Conservation (phyloP, 2,888 invertebrate species). For the Eristalinus sepulchralis region DNA sequence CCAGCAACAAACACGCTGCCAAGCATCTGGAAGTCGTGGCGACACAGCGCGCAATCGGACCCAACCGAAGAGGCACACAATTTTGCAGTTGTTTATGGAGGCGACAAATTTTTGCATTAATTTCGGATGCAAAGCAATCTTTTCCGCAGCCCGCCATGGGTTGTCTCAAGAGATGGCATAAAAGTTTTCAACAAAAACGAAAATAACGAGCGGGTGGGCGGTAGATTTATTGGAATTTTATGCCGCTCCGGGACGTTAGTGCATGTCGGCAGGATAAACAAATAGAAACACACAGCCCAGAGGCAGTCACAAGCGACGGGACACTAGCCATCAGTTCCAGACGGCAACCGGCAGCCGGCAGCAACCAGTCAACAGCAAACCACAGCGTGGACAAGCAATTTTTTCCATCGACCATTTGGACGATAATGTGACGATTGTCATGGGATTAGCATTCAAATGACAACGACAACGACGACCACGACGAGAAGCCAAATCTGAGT, state of each 20-base stretch:
- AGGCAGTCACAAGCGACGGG: neutral
- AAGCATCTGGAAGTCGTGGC: neutral
- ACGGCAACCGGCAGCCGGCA: neutral
- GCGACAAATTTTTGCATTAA: slow-evolving; percentile 51
- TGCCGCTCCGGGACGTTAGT: slow-evolving; percentile 25
- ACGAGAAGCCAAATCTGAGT: slow-evolving; percentile 3
- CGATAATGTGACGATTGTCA: slow-evolving; percentile 57
- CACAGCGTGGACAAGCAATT: slow-evolving; percentile 29
- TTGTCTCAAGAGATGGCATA: neutral
- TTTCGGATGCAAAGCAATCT: slow-evolving; percentile 40
- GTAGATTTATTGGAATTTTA: slow-evolving; percentile 51
- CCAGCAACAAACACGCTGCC: neutral
- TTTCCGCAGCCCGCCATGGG: slow-evolving; percentile 14
- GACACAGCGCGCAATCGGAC: neutral
- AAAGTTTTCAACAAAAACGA: neutral
- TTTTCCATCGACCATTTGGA: slow-evolving; percentile 23
- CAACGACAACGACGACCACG: neutral
- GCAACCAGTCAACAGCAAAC: neutral
- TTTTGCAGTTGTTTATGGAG: neutral
- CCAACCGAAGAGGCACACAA: slow-evolving; percentile 4
- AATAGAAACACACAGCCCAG: slow-evolving; percentile 12
- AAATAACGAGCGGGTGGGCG: neutral
- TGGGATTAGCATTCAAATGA: slow-evolving; percentile 48
- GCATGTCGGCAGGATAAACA: neutral
- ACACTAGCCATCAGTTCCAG: neutral